Conservation (phyloP, 2,113 vertebrate genomes). For the Danio rerio region GRCz12tu NC_133187.1:11199501-11200000, state of each 20-base stretch:
- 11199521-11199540: conserved; percentile 96
- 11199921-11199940: too few species aligned
- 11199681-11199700: neutral
- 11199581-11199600: conserved; percentile 82
- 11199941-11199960: too few species aligned
- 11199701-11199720: neutral
- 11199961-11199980: too few species aligned
- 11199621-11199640: neutral
- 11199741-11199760: neutral
- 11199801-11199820: conserved; percentile 4
- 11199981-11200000: too few species aligned
- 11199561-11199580: conserved; percentile 96
- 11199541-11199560: conserved; percentile 95
- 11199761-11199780: neutral
- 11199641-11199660: neutral
- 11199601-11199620: neutral
- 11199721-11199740: neutral
- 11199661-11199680: neutral
- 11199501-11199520: conserved; percentile 87
- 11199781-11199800: neutral
- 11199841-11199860: too few species aligned
- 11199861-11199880: too few species aligned
- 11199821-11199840: neutral
- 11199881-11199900: too few species aligned
- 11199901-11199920: too few species aligned